Base-by-base conservation (phyloP, 2,888 invertebrate species). In the Cephus pulcher region DNA sequence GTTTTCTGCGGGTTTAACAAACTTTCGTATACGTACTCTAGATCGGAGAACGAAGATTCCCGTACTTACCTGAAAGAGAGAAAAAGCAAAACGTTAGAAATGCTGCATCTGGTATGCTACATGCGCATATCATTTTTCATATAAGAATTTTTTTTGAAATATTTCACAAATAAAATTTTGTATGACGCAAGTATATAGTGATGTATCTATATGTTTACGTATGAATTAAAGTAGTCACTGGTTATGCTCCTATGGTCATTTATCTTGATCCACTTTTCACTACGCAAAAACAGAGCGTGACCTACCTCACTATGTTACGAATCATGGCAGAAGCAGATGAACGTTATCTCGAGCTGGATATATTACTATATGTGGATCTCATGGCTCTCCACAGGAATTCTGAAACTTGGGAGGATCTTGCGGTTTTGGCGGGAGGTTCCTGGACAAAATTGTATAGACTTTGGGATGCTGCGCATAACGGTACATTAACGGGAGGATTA, bases 51-150 rank as follows among this genome's bases (percentile, higher is more conserved):
- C 32, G 73, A 73, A 69, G 73, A 75, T 73, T 56, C 1, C 6
- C 9, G 56, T 83, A 87, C 87, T 87, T 81, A 87, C 85, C 86
- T 85, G 83, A 74, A 87, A 86, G 83, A 84, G 73, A 82, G 56
- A 77, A 76, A 69, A 74, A 56, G 23, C 15, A 73, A 40, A 35
- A 35, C 79, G 23, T 56, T 56, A 56, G 56, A 56, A 9, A 23
- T 23, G 6, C 9, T 56, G 23, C 6, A 56, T 6, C 23, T 56
- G 15, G 56, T 56, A 56, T 9, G 23, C 23, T 6, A 2, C 0
- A 23, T 2, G 23, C 9, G 23, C 6, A 9, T 56, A 23, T 15
- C 15, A 40, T 23, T 56, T 56, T 6, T 56, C 23, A 23, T 15
- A 1, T 56, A 9, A 2, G 56, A 9, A 12, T 2, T 56, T 15